Percentiles rank a stretch among this genome's conserved stretches.
phyloP scores from a whole-genome alignment of 2,888 invertebrate species.

The Desoria tigrina region DNA sequence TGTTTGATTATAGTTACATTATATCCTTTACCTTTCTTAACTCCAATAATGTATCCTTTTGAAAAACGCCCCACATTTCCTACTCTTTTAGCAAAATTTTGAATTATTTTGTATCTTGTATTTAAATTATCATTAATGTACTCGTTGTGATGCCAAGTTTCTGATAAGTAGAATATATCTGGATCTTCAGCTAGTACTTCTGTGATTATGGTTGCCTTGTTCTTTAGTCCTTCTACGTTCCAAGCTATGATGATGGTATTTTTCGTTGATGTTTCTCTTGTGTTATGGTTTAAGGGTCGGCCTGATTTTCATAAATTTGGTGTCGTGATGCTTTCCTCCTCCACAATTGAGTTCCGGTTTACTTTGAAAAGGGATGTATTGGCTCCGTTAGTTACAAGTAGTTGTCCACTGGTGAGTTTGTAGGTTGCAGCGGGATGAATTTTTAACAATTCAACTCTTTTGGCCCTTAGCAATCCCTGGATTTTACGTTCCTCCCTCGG shows the following conservation, averaged over 20 bases:
- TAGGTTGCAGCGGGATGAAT: not conserved
- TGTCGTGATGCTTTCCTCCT: not conserved
- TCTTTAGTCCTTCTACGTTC: conserved; percentile 17
- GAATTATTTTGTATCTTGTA: not conserved
- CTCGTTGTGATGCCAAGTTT: conserved; percentile 13
- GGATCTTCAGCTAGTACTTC: not conserved
- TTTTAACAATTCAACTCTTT: not conserved
- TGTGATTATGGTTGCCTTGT: not conserved
- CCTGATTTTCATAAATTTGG: not conserved
- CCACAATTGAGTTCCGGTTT: not conserved
- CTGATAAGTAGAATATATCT: conserved; percentile 1
- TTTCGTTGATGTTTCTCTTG: too few relatives aligned
- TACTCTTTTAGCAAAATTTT: not conserved
- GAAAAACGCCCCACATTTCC: not conserved
- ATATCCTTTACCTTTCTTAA: not conserved
- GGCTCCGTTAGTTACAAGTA: not conserved
- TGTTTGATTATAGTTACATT: not conserved
- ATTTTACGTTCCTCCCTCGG: not conserved
- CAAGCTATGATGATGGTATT: conserved; percentile 4
- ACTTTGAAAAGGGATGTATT: not conserved
- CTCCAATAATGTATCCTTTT: conserved; percentile 3
- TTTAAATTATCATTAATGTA: not conserved
- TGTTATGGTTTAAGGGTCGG: not conserved
- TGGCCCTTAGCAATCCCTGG: not conserved
- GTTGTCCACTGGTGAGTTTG: not conserved